Evolutionary conservation across 37 sponge, comb jelly and placozoan genomes (phyloP).

Genomic region (Hexactinellida sp.): DNA sequence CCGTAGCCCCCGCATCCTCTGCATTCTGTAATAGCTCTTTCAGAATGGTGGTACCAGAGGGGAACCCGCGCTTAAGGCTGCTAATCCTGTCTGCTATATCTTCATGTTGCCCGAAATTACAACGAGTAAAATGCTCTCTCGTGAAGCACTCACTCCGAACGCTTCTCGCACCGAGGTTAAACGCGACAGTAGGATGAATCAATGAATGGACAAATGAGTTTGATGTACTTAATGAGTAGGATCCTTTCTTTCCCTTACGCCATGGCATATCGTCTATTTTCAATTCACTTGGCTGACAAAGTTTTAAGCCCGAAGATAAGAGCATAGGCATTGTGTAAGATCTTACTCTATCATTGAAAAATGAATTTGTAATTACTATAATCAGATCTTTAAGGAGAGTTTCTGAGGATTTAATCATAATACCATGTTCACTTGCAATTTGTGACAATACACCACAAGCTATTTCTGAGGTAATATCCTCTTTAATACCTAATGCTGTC

Average conservation of each 20-base stretch:
- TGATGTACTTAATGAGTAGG: background rate
- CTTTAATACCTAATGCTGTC: background rate
- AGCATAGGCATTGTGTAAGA: background rate
- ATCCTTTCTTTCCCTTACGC: background rate
- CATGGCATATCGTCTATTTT: background rate
- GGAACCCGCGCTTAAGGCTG: slow-evolving; percentile 56
- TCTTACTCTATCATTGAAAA: background rate
- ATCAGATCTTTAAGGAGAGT: background rate
- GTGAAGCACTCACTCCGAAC: background rate
- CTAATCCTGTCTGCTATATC: slow-evolving; percentile 48
- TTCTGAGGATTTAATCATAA: background rate
- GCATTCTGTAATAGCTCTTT: slow-evolving; percentile 48
- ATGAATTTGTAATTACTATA: background rate
- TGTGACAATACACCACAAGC: background rate
- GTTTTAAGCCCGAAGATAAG: background rate
- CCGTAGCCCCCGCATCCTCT: background rate
- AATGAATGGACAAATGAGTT: background rate
- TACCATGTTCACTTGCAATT: background rate
- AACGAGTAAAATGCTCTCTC: background rate
- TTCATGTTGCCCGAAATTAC: slow-evolving; percentile 55
- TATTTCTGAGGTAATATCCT: background rate
- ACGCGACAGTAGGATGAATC: background rate
- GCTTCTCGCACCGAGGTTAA: slow-evolving; percentile 5
- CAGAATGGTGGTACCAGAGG: slow-evolving; percentile 40
- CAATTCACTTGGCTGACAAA: background rate